Evolutionary conservation across 2,888 invertebrate genomes (phyloP).

Genomic region (Girardia tigrina): DNA sequence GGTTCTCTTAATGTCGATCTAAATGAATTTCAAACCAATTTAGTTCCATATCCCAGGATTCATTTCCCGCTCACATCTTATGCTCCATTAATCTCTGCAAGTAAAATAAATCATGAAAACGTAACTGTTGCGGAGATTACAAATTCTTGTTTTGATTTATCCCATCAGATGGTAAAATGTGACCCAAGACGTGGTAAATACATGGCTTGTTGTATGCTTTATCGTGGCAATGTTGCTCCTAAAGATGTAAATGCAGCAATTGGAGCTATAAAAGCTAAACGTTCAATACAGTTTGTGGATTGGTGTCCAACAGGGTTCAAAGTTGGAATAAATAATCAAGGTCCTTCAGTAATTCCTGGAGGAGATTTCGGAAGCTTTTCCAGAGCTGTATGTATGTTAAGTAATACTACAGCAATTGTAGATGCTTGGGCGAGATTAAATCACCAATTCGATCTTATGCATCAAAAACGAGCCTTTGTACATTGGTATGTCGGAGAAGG

Average conservation of each 20-base stretch:
- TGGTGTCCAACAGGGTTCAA: conserved; percentile 72
- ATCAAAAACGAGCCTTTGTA: conserved; percentile 42
- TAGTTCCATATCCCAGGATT: conserved; percentile 56
- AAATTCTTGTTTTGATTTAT: conserved; percentile 43
- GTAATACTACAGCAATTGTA: conserved; percentile 52
- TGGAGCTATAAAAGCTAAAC: conserved; percentile 75
- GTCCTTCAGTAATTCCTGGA: conserved; percentile 52
- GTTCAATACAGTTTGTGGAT: conserved; percentile 63
- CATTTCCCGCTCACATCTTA: conserved; percentile 73
- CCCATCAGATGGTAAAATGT: conserved; percentile 42
- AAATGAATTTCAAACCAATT: conserved; percentile 51
- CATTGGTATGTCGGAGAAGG: conserved; percentile 52
- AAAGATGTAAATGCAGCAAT: conserved; percentile 44
- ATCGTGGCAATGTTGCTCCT: conserved; percentile 40
- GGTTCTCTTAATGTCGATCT: conserved; percentile 53
- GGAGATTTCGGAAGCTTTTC: conserved; percentile 62
- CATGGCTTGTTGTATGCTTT: conserved; percentile 40
- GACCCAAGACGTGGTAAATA: conserved; percentile 40
- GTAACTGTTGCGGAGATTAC: conserved; percentile 43
- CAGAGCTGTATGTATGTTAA: conserved; percentile 52
- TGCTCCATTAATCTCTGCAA: conserved; percentile 43
- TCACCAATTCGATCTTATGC: conserved; percentile 44
- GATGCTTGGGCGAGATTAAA: conserved; percentile 49
- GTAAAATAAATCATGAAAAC: conserved; percentile 43
- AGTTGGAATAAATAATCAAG: conserved; percentile 52